These are phyloP conservation scores for Sebastes aleutianus DNA, from an alignment of 2,797 vertebrate species.

Conservation along the genomic window DNA sequence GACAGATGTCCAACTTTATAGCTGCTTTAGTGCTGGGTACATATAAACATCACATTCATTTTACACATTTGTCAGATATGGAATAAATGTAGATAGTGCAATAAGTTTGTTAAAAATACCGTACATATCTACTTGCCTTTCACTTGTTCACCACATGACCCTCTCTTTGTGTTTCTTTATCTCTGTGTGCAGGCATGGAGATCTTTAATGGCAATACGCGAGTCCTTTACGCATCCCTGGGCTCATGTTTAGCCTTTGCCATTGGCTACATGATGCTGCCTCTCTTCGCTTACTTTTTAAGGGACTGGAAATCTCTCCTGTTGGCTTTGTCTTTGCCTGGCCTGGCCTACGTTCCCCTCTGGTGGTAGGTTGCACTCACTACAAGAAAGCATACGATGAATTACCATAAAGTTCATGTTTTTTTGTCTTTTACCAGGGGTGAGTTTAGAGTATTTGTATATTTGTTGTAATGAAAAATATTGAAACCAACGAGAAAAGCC, in stretches of 20 bases:
- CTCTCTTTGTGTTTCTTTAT: background rate
- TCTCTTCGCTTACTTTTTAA: constrained; percentile 85
- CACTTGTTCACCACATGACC: background rate
- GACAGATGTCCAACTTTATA: constrained; percentile 90
- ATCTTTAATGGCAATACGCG: constrained; percentile 84
- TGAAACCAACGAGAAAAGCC: background rate
- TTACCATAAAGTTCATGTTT: background rate
- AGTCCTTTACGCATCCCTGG: constrained; percentile 85
- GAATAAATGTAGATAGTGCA: background rate
- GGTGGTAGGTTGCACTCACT: constrained; percentile 82
- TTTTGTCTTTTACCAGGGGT: background rate
- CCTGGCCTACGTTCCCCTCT: constrained; percentile 79
- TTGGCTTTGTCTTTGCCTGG: constrained; percentile 81
- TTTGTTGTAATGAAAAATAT: background rate
- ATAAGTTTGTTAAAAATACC: too few relatives aligned
- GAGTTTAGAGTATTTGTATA: background rate
- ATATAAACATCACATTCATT: background rate
- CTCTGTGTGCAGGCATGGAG: constrained; percentile 82
- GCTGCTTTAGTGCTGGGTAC: constrained; percentile 90
- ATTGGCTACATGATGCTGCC: constrained; percentile 89
- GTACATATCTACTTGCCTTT: background rate
- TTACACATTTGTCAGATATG: background rate
- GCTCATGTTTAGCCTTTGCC: constrained; percentile 82
- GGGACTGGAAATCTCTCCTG: constrained; percentile 86
- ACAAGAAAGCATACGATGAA: background rate